Evolutionary conservation across 2,113 vertebrate species (phyloP).

Genomic region (Hystrix cristata): DNA sequence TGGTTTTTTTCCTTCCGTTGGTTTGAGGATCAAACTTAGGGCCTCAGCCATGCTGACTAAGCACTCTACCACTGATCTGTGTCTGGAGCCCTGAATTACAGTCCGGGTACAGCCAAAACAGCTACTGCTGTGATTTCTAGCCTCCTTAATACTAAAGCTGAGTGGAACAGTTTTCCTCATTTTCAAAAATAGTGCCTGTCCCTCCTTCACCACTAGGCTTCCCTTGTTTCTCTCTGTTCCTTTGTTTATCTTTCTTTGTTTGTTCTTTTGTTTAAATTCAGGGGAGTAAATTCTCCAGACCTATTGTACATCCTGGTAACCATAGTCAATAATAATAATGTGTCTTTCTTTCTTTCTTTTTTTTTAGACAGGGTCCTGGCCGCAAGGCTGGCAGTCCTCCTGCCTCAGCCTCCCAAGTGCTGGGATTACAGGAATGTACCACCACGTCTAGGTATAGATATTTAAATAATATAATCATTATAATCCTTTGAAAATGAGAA

Average conservation of each 20-base stretch:
- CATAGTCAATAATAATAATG: neutral
- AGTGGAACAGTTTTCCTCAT: neutral
- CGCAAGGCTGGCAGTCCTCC: neutral
- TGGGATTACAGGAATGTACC: neutral
- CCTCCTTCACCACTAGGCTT: neutral
- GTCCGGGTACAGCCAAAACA: neutral
- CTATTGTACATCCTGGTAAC: neutral
- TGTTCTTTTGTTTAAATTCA: neutral
- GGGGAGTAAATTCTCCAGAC: neutral
- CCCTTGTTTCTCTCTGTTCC: neutral
- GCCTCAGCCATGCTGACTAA: neutral
- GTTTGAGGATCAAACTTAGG: neutral
- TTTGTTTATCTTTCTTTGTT: neutral
- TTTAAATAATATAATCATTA: neutral
- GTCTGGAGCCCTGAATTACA: neutral
- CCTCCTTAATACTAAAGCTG: neutral
- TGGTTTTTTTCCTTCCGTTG: neutral
- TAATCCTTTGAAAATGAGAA: constrained; percentile 30
- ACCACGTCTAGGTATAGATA: neutral
- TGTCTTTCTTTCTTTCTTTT: neutral
- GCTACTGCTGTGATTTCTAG: neutral
- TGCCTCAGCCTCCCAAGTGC: neutral
- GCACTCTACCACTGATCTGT: neutral
- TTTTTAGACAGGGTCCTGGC: neutral
- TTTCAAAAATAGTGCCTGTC: neutral